Evolutionary conservation across 2,113 vertebrate species (phyloP), one percentile per base, ranked within the genome.

Genomic region (Electrona antarctica): DNA sequence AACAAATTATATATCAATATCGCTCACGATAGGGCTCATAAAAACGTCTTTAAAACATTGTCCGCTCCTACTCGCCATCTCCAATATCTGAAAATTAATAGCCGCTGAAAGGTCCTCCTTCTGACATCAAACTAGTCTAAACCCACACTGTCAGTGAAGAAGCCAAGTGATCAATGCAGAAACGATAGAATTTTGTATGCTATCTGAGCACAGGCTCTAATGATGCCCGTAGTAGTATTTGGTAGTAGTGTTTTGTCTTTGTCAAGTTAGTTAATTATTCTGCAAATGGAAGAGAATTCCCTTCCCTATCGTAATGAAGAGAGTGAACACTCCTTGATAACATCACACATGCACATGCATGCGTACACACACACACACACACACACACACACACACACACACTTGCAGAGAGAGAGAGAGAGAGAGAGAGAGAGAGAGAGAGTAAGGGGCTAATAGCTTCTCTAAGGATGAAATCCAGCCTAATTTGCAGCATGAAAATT

Each of bases 401-500:
- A 41, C 33, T 41, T 41, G 33, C 33, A 41, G 33, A 12, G 60
- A 64, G 55, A 3, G 28, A 72, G 64, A 69, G 70, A 33, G 67
- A 77, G 47, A 21, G 21, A 21, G 21, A 21, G 21, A 21, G 21
- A 41, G 33, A 12, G 60, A 64, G 55, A 3, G 28, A 72, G 64
- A 69, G 70, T 41, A 67, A 77, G 47, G 62, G 64, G 51, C 81
- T 85, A 83, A 81, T 84, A 78, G 79, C 74, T 86, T 90, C 82
- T 82, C 70, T 49, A 51, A 83, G 73, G 80, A 89, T 72, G 71
- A 69, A 58, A 76, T 80, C 76, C 70, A 69, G 74, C 68, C 77
- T 87, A 67, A 89, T 91, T 88, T 87, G 61, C 76, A 62, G 51
- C 70, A 51, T 71, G 83, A 74, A 57, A 78, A 80, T 71, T 61